These are phyloP conservation scores for Tinea semifulvella DNA, from an alignment of 2,888 invertebrate species.

Conservation along the genomic window DNA sequence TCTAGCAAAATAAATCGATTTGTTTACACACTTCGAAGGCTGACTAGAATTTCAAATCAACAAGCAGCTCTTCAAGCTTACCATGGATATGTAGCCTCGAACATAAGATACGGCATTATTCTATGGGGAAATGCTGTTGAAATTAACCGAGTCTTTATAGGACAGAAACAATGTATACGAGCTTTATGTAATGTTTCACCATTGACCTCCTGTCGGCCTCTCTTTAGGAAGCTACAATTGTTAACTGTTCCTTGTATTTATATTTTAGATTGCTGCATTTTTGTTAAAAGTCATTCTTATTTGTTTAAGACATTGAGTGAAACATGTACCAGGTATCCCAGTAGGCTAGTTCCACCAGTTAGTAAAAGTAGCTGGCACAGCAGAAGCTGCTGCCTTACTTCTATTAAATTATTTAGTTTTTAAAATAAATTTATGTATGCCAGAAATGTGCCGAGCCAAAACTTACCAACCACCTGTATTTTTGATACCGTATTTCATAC, in stretches of 20 bases:
- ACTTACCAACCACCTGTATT: too few relatives aligned
- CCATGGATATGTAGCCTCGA: not conserved
- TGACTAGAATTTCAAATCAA: not conserved
- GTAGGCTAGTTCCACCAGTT: too few relatives aligned
- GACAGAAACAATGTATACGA: slow-evolving; percentile 8
- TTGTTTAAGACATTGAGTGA: too few relatives aligned
- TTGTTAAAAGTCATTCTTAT: not conserved
- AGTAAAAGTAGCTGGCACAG: too few relatives aligned
- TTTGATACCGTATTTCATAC: too few relatives aligned
- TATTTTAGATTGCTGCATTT: not conserved
- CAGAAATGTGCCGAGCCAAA: too few relatives aligned
- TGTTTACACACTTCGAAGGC: not conserved
- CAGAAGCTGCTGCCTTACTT: too few relatives aligned
- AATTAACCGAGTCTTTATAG: not conserved
- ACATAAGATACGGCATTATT: slow-evolving; percentile 1
- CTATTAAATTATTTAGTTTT: too few relatives aligned
- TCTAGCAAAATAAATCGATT: slow-evolving; percentile 9
- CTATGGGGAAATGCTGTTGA: slow-evolving; percentile 11
- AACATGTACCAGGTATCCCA: too few relatives aligned
- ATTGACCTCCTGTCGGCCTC: not conserved
- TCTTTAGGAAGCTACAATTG: not conserved
- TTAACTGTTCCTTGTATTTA: slow-evolving; percentile 1
- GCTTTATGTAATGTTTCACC: not conserved
- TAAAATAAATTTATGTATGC: too few relatives aligned
- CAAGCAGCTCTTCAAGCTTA: not conserved